Base-by-base conservation (phyloP, 2,113 vertebrate genomes). In the Trematocara marginatum region DNA sequence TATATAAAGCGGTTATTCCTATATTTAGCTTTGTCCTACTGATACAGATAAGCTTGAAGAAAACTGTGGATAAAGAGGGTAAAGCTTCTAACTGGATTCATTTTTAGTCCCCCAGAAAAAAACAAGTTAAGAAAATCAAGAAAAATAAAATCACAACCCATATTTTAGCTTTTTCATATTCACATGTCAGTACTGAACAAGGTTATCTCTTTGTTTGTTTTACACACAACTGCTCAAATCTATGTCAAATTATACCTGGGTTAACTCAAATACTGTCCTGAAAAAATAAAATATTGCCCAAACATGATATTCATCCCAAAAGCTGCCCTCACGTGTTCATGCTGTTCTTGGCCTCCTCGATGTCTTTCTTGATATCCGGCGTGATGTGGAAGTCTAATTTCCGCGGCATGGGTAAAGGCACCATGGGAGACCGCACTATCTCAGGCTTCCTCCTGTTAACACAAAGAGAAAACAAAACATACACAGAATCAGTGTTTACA, bases 331-430 rank as follows among this genome's bases (percentile, higher is more conserved):
- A 99, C 99, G 92, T 97, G 95, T 98, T 95, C 83, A 99, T 96
- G 84, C 97, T 97, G 91, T 97, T 96, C 90, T 99, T 97, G 83
- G 99, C 99, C 6, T 97, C 95, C 91, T 99, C 98, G 0, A 99
- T 98, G 94, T 98, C 96, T 0, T 49, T 96, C 95, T 97, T 97
- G 82, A 98, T 94, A 84, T 99, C 98, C 0, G 97, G 94, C 0
- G 97, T 98, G 94, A 99, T 97, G 95, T 97, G 99, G 93, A 99
- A 99, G 26, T 96, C 94, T 5, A 99, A 96, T 89, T 98, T 99
- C 92, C 93, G 95, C 3, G 99, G 98, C 96, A 96, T 95, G 1
- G 97, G 96, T 84, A 98, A 79, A 35, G 97, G 95, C 53, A 93
- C 91, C 81, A 91, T 94, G 20, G 97, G 95, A 0, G 96, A 95